phyloP scores from a whole-genome alignment of 30 jellyfish, hydroid and myxozoan species.

The Hydra vulgaris region DNA sequence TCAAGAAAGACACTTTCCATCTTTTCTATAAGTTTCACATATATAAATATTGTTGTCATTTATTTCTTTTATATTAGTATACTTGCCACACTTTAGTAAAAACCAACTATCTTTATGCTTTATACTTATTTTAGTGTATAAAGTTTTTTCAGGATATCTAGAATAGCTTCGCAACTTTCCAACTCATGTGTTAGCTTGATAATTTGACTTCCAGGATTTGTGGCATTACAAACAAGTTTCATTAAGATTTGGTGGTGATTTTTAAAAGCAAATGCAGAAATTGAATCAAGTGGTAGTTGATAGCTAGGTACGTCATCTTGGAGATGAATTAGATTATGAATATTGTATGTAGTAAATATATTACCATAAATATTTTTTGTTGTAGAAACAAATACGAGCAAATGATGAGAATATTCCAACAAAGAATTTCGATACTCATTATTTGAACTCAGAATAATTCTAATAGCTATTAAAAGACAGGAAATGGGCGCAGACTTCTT shows the following conservation, averaged over 20 bases:
- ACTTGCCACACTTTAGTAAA: background rate
- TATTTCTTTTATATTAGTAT: background rate
- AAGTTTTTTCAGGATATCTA: background rate
- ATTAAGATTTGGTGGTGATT: constrained; percentile 8
- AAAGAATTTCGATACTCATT: constrained; percentile 1
- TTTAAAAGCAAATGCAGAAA: constrained; percentile 26
- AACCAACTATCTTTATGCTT: constrained; percentile 3
- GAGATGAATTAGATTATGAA: constrained; percentile 24
- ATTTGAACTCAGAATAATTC: constrained; percentile 29
- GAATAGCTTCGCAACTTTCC: background rate
- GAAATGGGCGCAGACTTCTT: constrained; percentile 18
- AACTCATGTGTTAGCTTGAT: constrained; percentile 14
- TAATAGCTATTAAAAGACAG: constrained; percentile 26
- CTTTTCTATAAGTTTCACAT: background rate
- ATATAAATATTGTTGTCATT: background rate
- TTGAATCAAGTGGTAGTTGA: constrained; percentile 15
- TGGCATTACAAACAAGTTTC: constrained; percentile 22
- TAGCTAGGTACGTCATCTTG: constrained; percentile 12
- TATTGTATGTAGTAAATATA: constrained; percentile 26
- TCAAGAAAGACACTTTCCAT: background rate
- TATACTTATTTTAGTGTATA: background rate
- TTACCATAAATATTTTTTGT: constrained; percentile 25
- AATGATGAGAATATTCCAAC: constrained; percentile 23
- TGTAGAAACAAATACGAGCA: constrained; percentile 19
- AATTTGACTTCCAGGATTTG: constrained; percentile 24